Base-by-base conservation (phyloP, 2,797 vertebrate genomes). In the Hemitrygon akajei region DNA sequence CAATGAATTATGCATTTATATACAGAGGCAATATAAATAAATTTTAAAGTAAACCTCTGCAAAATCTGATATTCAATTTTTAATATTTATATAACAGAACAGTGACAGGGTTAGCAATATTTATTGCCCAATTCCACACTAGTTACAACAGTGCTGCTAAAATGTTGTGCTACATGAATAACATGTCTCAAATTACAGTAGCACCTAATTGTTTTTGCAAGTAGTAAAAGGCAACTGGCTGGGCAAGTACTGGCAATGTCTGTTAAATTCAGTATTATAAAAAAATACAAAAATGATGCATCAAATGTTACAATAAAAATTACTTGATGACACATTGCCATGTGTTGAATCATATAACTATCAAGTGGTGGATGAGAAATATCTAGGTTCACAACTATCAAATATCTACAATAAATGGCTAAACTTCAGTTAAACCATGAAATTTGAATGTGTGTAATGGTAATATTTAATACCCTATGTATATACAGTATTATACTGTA, bases 301-400 rank as follows among this genome's bases (percentile, higher is more conserved):
- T 93, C 91, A 93, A 93, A 93, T 75, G 91, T 93, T 93, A 93
- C 91, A 93, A 75, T 93, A 76, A 76, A 89, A 76, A 93, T 56
- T 76, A 56, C 91, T 93, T 93, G 73, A 93, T 75, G 71, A 18
- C n/a, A 93, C 91, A 93, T 58, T 75, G 91, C 47, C 69, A 93
- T 47, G 34, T 71, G 20, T 71, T 71, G 71, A 93, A 93, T 93
- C 91, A 75, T 73, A 66, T 34, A 92, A 92, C 71, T 71, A 71
- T 93, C 71, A 47, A 93, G n/a, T 56, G 66, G 71, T 75, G 76
- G 71, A 93, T 93, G 71, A 76, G 40, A 93, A 93, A 56, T 75
- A 93, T 47, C 71, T 93, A 93, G 71, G 22, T 93, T 93, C 91
- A 93, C 91, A 93, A 93, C 91, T 75, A 93, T 93, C 37, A 93